Evolutionary conservation across 2,888 invertebrate genomes (phyloP).

Genomic region (Dendrolimus houi): DNA sequence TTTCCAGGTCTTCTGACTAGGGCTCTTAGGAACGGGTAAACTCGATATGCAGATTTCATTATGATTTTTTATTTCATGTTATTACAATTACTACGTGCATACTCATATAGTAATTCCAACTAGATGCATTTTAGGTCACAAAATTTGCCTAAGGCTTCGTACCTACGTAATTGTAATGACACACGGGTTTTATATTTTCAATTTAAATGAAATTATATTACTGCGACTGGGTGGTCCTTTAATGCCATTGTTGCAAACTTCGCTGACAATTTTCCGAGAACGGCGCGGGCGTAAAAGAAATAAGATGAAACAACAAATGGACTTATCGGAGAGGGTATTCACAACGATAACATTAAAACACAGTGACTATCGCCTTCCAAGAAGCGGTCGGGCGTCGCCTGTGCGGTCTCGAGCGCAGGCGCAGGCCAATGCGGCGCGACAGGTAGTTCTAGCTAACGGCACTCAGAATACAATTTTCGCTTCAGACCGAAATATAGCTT

Average conservation of each 20-base stretch:
- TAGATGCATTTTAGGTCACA: no score
- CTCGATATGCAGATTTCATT: no score
- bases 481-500: slow-evolving; percentile 36
- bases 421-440: slow-evolving; percentile 39
- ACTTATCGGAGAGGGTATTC: slow-evolving; percentile 60
- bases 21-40: no score
- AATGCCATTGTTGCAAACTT: neutral
- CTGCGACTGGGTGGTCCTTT: neutral
- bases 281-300: neutral
- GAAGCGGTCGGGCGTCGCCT: slow-evolving; percentile 42
- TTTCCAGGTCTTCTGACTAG: no score
- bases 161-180: no score
- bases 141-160: no score
- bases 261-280: neutral
- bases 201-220: neutral
- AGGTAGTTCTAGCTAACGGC: slow-evolving; percentile 68
- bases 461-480: slow-evolving; percentile 59
- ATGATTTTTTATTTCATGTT: no score
- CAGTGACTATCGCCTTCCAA: slow-evolving; percentile 65
- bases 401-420: slow-evolving; percentile 14
- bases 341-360: slow-evolving; percentile 70
- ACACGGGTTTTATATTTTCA: no score
- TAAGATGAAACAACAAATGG: slow-evolving; percentile 45
- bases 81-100: no score
- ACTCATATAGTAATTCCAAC: no score